phyloP scores from a whole-genome alignment of 2,888 invertebrate genomes.

The Seladonia tumulorum region DNA sequence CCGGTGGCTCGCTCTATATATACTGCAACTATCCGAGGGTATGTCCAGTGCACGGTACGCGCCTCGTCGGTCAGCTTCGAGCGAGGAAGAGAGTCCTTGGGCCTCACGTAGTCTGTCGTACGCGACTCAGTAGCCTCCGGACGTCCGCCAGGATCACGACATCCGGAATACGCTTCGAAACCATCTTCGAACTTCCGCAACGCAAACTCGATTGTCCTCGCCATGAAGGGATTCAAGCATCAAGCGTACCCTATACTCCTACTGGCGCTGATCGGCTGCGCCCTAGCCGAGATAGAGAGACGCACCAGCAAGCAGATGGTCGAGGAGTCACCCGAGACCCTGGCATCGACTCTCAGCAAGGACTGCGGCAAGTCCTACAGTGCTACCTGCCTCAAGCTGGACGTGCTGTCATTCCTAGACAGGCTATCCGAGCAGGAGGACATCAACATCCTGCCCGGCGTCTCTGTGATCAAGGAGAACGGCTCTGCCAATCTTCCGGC shows the following conservation, averaged over 20 bases:
- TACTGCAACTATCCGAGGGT: constrained; percentile 80
- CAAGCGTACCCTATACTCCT: constrained; percentile 46
- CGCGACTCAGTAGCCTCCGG: constrained; percentile 6
- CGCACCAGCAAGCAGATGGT: constrained; percentile 76
- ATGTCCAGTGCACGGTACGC: constrained; percentile 81
- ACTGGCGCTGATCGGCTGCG: constrained; percentile 64
- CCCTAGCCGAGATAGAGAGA: constrained; percentile 77
- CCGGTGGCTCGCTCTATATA: constrained; percentile 80
- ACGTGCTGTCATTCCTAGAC: constrained; percentile 91
- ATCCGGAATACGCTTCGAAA: not conserved
- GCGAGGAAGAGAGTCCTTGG: constrained; percentile 47
- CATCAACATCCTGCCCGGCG: constrained; percentile 89
- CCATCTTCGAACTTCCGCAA: not conserved
- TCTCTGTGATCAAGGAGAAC: constrained; percentile 90
- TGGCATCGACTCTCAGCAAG: constrained; percentile 77
- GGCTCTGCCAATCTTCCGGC: constrained; percentile 85
- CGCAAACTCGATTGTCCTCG: not conserved
- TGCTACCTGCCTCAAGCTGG: constrained; percentile 91
- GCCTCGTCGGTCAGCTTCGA: constrained; percentile 71
- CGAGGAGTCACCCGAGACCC: constrained; percentile 73
- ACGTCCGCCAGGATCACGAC: not conserved
- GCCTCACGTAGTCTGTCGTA: not conserved
- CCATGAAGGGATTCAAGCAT: constrained; percentile 55
- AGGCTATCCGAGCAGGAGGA: constrained; percentile 89
- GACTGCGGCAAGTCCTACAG: constrained; percentile 88